These are phyloP conservation scores for Leptosomus discolor DNA, from an alignment of 2,113 vertebrate genomes.

Conservation along the genomic window DNA sequence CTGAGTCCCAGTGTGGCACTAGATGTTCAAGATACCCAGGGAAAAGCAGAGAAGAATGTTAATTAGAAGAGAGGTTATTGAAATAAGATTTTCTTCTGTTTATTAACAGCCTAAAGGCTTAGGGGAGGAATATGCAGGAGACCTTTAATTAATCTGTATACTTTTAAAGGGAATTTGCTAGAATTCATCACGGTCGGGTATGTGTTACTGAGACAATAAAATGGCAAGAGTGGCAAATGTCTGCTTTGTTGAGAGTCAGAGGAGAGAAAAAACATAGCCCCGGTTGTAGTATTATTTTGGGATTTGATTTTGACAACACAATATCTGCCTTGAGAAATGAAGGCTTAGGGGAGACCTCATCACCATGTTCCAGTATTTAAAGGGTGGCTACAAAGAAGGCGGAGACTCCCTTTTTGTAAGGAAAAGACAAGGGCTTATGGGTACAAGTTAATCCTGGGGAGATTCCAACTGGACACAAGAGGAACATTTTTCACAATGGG, in stretches of 20 bases:
- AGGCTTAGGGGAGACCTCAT: too few relatives aligned
- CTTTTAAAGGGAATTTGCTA: not conserved
- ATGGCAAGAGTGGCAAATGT: not conserved
- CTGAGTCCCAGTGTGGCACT: not conserved
- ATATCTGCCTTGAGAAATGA: too few relatives aligned
- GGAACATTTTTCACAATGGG: too few relatives aligned
- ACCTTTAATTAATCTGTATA: slow-evolving; percentile 32
- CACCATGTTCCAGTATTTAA: too few relatives aligned
- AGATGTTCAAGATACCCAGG: not conserved
- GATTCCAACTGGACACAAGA: too few relatives aligned
- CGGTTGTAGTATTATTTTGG: not conserved
- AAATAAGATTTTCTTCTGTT: slow-evolving; percentile 17
- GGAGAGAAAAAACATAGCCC: not conserved
- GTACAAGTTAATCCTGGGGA: too few relatives aligned
- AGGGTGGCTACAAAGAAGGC: too few relatives aligned
- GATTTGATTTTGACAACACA: not conserved
- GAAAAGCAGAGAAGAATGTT: not conserved
- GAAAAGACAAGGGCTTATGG: too few relatives aligned
- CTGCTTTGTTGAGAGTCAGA: not conserved
- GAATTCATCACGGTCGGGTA: not conserved
- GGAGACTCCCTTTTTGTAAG: too few relatives aligned
- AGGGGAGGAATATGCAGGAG: not conserved
- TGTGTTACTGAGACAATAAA: not conserved
- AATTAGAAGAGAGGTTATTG: slow-evolving; percentile 25
- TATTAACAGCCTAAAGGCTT: slow-evolving; percentile 31